phyloP scores from a whole-genome alignment of 2,797 vertebrate genomes.

The Megalops cyprinoides region DNA sequence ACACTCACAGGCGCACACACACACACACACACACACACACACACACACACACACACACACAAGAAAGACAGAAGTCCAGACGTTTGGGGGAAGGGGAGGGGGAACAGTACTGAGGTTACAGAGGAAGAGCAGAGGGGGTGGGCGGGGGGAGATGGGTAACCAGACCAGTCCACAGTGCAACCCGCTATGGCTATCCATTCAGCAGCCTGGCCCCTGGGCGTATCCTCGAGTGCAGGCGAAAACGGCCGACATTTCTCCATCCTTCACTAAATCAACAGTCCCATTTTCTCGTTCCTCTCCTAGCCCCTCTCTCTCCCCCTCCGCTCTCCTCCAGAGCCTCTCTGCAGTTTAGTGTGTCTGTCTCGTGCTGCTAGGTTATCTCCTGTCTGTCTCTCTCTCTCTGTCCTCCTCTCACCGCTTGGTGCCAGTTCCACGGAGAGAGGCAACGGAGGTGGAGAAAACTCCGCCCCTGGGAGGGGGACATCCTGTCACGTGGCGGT shows the following conservation, averaged over 20 bases:
- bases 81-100: not conserved
- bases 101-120: not conserved
- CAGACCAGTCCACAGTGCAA: too few species aligned
- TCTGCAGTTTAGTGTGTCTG: constrained; percentile 13
- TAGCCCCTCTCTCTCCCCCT: constrained; percentile 40
- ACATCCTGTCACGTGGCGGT: constrained; percentile 90
- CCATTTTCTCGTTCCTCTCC: too few species aligned
- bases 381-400: constrained; percentile 30
- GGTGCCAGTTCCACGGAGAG: not conserved
- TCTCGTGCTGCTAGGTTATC: not conserved
- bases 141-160: constrained; percentile 20
- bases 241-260: too few species aligned
- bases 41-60: not conserved
- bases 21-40: constrained; percentile 1
- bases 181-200: too few species aligned
- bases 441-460: constrained; percentile 17
- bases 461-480: constrained; percentile 49
- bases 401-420: not conserved
- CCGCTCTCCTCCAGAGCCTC: constrained; percentile 27
- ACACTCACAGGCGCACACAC: not conserved
- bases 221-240: constrained; percentile 14
- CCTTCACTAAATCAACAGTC: too few species aligned
- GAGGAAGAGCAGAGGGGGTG: constrained; percentile 11
- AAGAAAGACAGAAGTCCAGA: constrained; percentile 56
- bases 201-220: not conserved